A percentile compares a stretch with the other conserved stretches of the same genome.
Evolutionary conservation across 2,888 invertebrate genomes (phyloP).

Genomic region (Meloe dianella): DNA sequence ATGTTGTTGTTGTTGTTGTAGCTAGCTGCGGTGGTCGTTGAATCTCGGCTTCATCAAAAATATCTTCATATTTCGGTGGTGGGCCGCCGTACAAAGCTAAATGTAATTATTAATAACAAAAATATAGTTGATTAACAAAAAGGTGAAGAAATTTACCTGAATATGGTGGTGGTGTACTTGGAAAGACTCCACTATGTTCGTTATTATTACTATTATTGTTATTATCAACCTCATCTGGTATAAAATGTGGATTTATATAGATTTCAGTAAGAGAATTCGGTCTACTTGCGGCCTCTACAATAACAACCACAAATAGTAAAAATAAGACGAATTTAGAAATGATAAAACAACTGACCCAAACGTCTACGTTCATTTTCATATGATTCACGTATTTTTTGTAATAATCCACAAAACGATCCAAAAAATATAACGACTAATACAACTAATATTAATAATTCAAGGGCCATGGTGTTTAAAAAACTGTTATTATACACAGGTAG

Average conservation of each 20-base stretch:
- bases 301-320: slow-evolving; percentile 21
- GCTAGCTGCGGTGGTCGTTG: too few relatives aligned
- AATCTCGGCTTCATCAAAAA: too few relatives aligned
- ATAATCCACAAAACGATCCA: slow-evolving; percentile 50
- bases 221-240: slow-evolving; percentile 32
- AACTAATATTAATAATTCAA: slow-evolving; percentile 48
- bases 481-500: not conserved
- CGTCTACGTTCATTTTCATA: slow-evolving; percentile 46
- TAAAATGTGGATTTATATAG: slow-evolving; percentile 43
- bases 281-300: not conserved
- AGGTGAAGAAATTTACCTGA: slow-evolving; percentile 30
- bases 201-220: slow-evolving; percentile 23
- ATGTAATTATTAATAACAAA: not conserved
- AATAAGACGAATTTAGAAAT: not conserved
- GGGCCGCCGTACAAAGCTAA: not conserved
- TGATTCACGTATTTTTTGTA: slow-evolving; percentile 50
- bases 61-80: not conserved
- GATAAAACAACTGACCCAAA: slow-evolving; percentile 38
- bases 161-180: slow-evolving; percentile 49
- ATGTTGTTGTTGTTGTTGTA: too few relatives aligned
- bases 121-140: too few relatives aligned
- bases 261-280: slow-evolving; percentile 33
- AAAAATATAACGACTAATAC: slow-evolving; percentile 49
- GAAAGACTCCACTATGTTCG: slow-evolving; percentile 46
- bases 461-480: slow-evolving; percentile 44